Conservation (phyloP, 2,888 invertebrate genomes). For the Pemphredon lugubris region DNA sequence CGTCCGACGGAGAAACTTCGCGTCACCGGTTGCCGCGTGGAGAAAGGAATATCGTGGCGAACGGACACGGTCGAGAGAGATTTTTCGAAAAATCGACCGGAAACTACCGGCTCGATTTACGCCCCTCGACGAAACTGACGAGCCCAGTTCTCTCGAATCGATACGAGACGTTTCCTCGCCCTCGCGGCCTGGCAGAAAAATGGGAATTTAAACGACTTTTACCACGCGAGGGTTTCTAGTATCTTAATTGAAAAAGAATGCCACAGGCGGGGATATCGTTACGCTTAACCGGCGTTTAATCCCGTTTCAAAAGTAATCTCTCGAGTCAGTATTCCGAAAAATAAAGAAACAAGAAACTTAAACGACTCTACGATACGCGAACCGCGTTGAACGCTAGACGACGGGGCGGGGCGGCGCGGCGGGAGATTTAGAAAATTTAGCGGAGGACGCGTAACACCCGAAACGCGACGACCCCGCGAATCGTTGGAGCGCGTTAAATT, state of each 20-base stretch:
- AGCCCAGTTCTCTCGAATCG: constrained; percentile 33
- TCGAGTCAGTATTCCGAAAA: not conserved
- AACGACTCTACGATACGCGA: not conserved
- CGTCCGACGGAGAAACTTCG: constrained; percentile 21
- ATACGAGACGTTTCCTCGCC: constrained; percentile 28
- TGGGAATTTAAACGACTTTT: constrained; percentile 49
- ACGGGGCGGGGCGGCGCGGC: not conserved
- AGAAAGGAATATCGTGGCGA: constrained; percentile 41
- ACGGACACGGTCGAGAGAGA: constrained; percentile 45
- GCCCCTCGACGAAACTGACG: constrained; percentile 42
- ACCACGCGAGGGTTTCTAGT: constrained; percentile 41
- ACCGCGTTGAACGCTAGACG: not conserved
- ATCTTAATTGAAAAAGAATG: constrained; percentile 50
- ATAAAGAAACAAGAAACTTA: too few relatives aligned
- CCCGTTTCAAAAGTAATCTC: constrained; percentile 6
- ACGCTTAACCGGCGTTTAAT: constrained; percentile 1
- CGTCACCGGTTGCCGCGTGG: constrained; percentile 38
- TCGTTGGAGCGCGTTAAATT: constrained; percentile 44
- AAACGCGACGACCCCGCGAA: constrained; percentile 17
- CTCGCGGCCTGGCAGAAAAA: constrained; percentile 35
- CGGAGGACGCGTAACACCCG: constrained; percentile 41
- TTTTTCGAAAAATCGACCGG: constrained; percentile 60
- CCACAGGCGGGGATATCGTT: constrained; percentile 31
- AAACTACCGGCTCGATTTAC: constrained; percentile 54
- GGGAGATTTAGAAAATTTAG: constrained; percentile 38